Conservation (phyloP, 2,113 vertebrate species). For the Leucoraja erinaceus region DNA sequence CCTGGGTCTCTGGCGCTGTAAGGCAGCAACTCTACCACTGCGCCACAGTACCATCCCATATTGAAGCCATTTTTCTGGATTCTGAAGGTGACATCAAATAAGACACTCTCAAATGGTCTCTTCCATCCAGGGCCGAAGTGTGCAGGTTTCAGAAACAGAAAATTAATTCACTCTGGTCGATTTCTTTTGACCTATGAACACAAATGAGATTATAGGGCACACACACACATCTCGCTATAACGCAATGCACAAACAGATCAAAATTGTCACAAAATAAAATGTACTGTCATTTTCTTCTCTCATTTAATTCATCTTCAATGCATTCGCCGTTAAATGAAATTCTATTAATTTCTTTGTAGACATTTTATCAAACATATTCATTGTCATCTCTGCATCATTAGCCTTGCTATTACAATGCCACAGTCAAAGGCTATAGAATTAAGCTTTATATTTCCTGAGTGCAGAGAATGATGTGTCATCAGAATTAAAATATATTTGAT, state of each 20-base stretch:
- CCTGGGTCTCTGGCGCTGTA: too few relatives aligned
- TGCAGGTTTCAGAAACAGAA: too few relatives aligned
- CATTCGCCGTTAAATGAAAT: constrained; percentile 6
- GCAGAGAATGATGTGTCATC: background rate
- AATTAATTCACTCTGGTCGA: background rate
- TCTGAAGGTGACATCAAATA: background rate
- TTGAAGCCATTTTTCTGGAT: background rate
- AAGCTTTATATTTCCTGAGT: constrained; percentile 5
- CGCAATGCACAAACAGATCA: background rate
- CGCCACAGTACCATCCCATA: too few relatives aligned
- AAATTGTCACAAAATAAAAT: background rate
- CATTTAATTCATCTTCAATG: constrained; percentile 14
- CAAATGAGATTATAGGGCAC: background rate
- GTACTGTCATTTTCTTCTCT: background rate
- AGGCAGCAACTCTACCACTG: too few relatives aligned
- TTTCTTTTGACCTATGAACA: background rate
- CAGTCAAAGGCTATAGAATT: background rate
- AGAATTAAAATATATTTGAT: constrained; percentile 29
- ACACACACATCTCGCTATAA: background rate
- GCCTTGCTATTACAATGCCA: background rate
- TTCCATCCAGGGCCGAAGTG: background rate
- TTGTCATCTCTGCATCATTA: constrained; percentile 25
- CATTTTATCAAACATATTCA: constrained; percentile 22
- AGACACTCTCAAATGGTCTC: background rate
- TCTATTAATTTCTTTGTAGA: constrained; percentile 23